Conservation (phyloP, 2,797 vertebrate genomes). For the Tokudaia tokunoshimensis region DNA sequence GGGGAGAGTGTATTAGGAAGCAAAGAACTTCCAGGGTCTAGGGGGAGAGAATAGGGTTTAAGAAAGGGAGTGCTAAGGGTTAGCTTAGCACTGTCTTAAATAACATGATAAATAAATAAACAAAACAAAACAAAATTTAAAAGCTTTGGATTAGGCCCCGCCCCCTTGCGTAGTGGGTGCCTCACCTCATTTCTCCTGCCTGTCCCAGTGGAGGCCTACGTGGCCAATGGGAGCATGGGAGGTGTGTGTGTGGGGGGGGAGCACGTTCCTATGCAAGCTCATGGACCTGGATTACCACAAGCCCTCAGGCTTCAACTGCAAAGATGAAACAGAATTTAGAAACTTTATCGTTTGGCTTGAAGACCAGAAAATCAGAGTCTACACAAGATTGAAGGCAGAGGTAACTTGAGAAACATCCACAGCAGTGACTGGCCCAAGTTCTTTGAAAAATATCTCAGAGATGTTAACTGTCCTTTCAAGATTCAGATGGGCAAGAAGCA, state of each 20-base stretch:
- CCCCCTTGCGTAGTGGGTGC: too few species aligned
- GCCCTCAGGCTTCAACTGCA: slow-evolving; percentile 93
- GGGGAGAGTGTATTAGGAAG: not conserved
- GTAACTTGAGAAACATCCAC: slow-evolving; percentile 96
- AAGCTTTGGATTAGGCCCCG: not conserved
- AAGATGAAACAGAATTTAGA: slow-evolving; percentile 97
- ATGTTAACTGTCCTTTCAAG: slow-evolving; percentile 96
- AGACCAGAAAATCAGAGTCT: slow-evolving; percentile 98
- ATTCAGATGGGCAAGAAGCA: slow-evolving; percentile 92
- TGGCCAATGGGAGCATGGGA: slow-evolving; percentile 13
- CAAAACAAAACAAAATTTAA: not conserved
- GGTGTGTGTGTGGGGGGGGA: not conserved
- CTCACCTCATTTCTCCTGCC: too few species aligned
- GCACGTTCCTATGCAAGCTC: slow-evolving; percentile 97
- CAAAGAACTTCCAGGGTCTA: not conserved
- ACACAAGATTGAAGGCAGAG: slow-evolving; percentile 98
- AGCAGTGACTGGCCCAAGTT: slow-evolving; percentile 95
- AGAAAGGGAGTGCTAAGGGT: not conserved
- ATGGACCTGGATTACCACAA: slow-evolving; percentile 97
- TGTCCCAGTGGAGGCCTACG: slow-evolving; percentile 43
- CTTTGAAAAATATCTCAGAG: slow-evolving; percentile 96
- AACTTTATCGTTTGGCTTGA: slow-evolving; percentile 99
- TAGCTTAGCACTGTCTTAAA: not conserved
- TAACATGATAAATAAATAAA: not conserved
- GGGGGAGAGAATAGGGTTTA: not conserved